phyloP scores from a whole-genome alignment of 2,113 vertebrate species.

The Gymnogyps californianus region DNA sequence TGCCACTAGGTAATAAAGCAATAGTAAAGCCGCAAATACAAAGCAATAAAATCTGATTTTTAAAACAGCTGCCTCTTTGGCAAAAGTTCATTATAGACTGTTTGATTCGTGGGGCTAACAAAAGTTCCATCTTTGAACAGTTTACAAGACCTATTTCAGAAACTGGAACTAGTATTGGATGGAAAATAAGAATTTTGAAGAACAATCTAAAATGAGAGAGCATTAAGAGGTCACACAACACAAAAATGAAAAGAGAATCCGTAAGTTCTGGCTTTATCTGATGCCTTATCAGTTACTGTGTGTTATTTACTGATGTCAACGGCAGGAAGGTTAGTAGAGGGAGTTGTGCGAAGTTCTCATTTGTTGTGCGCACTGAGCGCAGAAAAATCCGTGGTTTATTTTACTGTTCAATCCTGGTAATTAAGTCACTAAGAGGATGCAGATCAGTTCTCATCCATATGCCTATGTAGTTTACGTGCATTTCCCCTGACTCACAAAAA shows the following conservation, averaged over 20 bases:
- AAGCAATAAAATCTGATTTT: background rate
- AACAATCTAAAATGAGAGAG: background rate
- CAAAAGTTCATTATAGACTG: background rate
- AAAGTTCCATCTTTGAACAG: background rate
- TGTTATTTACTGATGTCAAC: accelerated
- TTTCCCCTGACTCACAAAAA: background rate
- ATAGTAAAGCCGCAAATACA: background rate
- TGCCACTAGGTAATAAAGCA: background rate
- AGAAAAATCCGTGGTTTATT: background rate
- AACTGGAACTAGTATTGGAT: accelerated
- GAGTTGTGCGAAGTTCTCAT: accelerated
- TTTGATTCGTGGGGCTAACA: background rate
- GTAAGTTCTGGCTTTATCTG: background rate
- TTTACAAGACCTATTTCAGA: background rate
- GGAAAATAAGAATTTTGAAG: background rate
- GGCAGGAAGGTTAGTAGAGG: too few species aligned
- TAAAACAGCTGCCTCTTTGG: background rate
- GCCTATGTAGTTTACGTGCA: accelerated
- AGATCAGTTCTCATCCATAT: accelerated
- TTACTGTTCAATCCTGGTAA: accelerated
- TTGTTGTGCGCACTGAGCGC: accelerated
- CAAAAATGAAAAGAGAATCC: background rate
- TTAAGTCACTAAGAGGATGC: background rate
- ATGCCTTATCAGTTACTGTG: accelerated
- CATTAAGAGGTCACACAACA: background rate